Percentiles rank a stretch among this genome's conserved stretches.
phyloP scores from a whole-genome alignment of 2,888 invertebrate genomes.

The Miltochrista miniata region DNA sequence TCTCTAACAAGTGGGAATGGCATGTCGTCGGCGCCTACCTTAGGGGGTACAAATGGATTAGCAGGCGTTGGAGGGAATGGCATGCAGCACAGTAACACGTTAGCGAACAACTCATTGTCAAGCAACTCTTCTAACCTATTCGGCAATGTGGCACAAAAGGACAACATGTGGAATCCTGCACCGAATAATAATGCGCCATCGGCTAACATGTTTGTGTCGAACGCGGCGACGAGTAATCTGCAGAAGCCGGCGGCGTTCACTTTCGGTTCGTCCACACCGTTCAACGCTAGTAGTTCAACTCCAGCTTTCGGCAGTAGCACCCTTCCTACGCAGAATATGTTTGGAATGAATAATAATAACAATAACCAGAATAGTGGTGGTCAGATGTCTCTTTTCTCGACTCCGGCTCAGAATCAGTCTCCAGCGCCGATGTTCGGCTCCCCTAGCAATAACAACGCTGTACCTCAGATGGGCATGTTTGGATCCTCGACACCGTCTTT shows the following conservation, averaged over 20 bases:
- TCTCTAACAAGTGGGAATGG: slow-evolving; percentile 19
- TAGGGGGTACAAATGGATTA: slow-evolving; percentile 32
- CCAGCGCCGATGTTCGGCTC: slow-evolving; percentile 53
- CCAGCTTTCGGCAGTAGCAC: slow-evolving; percentile 46
- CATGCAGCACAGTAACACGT: slow-evolving; percentile 26
- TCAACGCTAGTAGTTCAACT: slow-evolving; percentile 39
- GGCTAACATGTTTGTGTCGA: slow-evolving; percentile 50
- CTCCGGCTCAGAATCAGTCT: slow-evolving; percentile 38
- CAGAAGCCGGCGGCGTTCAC: slow-evolving; percentile 56
- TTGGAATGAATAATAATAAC: slow-evolving; percentile 51
- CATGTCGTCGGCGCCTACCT: slow-evolving; percentile 13
- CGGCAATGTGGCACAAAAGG: slow-evolving; percentile 48
- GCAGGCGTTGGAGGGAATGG: slow-evolving; percentile 33
- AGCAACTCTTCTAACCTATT: slow-evolving; percentile 40
- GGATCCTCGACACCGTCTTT: slow-evolving; percentile 51
- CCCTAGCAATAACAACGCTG: slow-evolving; percentile 34
- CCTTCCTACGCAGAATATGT: slow-evolving; percentile 49
- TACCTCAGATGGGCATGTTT: slow-evolving; percentile 45
- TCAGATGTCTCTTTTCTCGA: slow-evolving; percentile 52
- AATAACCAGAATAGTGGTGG: slow-evolving; percentile 29
- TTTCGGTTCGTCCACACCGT: slow-evolving; percentile 55
- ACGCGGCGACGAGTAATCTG: slow-evolving; percentile 35
- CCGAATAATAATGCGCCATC: slow-evolving; percentile 37
- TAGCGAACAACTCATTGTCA: slow-evolving; percentile 27
- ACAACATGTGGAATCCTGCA: slow-evolving; percentile 54